Percentiles rank a stretch among this genome's conserved stretches.
Conservation (phyloP, 2,113 vertebrate species). For the Clarias magur region DNA sequence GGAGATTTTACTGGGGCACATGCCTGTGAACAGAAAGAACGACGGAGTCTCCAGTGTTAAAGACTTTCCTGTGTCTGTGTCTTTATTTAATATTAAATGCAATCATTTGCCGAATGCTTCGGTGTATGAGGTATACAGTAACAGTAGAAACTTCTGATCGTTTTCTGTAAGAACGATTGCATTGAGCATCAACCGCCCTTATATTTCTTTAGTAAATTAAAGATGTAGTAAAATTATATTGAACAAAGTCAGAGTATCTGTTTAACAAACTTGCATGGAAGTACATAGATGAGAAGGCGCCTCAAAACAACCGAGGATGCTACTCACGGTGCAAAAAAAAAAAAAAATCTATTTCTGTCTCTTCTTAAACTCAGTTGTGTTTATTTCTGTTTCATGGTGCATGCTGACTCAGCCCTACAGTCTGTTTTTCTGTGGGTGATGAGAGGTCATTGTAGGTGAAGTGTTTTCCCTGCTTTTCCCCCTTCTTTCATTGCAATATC, state of each 20-base stretch:
- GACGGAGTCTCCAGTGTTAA: not conserved
- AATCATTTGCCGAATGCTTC: not conserved
- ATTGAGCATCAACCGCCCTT: not conserved
- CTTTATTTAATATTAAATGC: not conserved
- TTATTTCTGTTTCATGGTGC: not conserved
- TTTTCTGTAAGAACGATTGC: not conserved
- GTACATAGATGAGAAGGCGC: not conserved
- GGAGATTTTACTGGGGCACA: too few species aligned
- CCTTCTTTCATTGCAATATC: not conserved
- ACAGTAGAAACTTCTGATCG: too few species aligned
- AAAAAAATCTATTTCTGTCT: slow-evolving; percentile 37
- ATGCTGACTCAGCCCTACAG: not conserved
- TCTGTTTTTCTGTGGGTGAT: not conserved
- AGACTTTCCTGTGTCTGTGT: not conserved
- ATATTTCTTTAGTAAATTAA: not conserved
- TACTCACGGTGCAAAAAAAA: slow-evolving; percentile 46
- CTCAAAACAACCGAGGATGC: not conserved
- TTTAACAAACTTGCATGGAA: not conserved
- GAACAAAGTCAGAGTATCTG: not conserved
- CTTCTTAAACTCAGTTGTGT: not conserved
- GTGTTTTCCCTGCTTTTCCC: not conserved
- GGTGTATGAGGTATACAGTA: not conserved
- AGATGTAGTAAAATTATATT: not conserved
- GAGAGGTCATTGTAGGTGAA: slow-evolving; percentile 6
- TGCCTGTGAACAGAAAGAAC: not conserved